Evolutionary conservation across 2,797 vertebrate genomes (phyloP).

Genomic region (Myiotriccus ornatus): DNA sequence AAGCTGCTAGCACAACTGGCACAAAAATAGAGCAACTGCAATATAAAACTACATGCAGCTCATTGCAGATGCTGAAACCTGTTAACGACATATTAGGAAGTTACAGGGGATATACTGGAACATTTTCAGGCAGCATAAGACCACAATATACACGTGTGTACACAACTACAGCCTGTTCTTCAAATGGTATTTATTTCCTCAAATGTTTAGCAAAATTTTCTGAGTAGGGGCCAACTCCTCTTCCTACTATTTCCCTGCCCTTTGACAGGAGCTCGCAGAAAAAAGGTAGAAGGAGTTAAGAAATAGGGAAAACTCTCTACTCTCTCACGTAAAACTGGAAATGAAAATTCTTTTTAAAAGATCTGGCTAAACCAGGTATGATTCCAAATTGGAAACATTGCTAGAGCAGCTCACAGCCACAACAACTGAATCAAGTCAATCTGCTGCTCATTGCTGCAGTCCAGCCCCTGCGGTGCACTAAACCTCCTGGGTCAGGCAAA

Average conservation of each 20-base stretch:
- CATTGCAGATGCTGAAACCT: not conserved
- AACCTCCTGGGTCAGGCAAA: not conserved
- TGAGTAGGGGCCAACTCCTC: not conserved
- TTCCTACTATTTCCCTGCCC: not conserved
- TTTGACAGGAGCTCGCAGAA: not conserved
- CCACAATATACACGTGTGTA: fast-evolving
- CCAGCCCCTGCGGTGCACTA: not conserved
- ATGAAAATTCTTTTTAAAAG: not conserved
- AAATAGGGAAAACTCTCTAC: not conserved
- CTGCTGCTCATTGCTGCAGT: not conserved
- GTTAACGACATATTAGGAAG: not conserved
- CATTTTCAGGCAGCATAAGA: not conserved
- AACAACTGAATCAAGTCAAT: not conserved
- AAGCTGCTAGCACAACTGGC: conserved; percentile 32
- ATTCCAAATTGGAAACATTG: not conserved
- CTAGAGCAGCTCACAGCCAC: not conserved
- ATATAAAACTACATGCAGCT: conserved; percentile 8
- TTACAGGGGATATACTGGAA: not conserved
- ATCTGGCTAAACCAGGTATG: not conserved
- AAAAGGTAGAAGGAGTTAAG: not conserved
- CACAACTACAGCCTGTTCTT: not conserved
- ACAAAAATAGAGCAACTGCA: conserved; percentile 60
- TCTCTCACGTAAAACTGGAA: not conserved
- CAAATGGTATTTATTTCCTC: not conserved
- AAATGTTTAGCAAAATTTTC: not conserved